Evolutionary conservation across 2,797 vertebrate genomes (phyloP).

Genomic region (Enteromius treurensis): DNA sequence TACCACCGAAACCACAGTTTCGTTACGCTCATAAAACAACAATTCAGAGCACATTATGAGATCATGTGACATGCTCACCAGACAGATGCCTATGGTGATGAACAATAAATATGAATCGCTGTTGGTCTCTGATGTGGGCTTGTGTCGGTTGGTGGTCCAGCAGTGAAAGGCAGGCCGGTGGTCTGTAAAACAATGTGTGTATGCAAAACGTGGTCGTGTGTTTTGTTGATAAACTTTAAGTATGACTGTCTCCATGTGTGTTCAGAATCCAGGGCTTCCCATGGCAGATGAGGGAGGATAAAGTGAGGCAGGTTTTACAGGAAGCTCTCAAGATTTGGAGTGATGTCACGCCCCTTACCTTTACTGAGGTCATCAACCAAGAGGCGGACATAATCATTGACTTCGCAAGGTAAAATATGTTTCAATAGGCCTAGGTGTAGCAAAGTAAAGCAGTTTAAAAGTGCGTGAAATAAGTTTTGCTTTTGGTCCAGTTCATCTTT

Average conservation of each 20-base stretch:
- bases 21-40: slow-evolving; percentile 12
- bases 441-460: neutral
- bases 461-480: neutral
- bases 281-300: slow-evolving; percentile 85
- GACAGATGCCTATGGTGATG: slow-evolving; percentile 6
- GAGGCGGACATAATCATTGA: slow-evolving; percentile 91
- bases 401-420: slow-evolving; percentile 82
- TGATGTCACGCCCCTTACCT: slow-evolving; percentile 88
- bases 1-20: neutral
- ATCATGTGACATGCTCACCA: slow-evolving; percentile 21
- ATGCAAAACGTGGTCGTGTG: slow-evolving; percentile 2
- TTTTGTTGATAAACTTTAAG: slow-evolving; percentile 2
- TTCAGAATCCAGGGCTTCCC: slow-evolving; percentile 84
- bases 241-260: slow-evolving; percentile 1
- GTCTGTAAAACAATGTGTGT: slow-evolving; percentile 6
- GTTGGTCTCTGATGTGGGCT: slow-evolving; percentile 37
- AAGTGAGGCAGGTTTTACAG: slow-evolving; percentile 82
- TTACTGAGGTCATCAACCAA: slow-evolving; percentile 85
- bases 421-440: neutral
- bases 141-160: slow-evolving; percentile 17
- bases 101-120: slow-evolving; percentile 13
- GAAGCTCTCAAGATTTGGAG: slow-evolving; percentile 92
- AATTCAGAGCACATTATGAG: slow-evolving; percentile 20
- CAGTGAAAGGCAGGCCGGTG: neutral
- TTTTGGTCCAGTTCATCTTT: neutral